A percentile compares a stretch with the other conserved stretches of the same genome.
These are phyloP conservation scores for Aspidiotus rigidus DNA, from an alignment of 2,888 invertebrate species.

Conservation along the genomic window DNA sequence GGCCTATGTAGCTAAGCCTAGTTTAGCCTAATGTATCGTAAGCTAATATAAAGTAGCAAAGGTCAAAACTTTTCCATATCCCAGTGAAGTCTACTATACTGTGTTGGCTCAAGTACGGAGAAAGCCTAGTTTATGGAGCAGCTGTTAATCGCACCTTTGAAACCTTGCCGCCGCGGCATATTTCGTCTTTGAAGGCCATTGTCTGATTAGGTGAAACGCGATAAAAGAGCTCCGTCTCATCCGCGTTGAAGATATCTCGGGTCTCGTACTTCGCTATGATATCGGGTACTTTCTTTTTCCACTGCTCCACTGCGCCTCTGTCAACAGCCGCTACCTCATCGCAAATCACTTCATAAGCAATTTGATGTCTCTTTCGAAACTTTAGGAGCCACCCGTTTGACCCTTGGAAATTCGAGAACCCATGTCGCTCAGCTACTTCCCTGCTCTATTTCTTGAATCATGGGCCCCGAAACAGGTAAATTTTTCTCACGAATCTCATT, in stretches of 20 bases:
- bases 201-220: not conserved
- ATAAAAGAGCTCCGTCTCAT: not conserved
- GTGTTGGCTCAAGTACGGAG: no score
- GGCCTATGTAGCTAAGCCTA: no score
- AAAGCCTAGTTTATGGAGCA: no score
- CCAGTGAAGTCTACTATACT: no score
- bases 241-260: no score
- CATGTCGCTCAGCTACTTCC: not conserved
- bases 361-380: not conserved
- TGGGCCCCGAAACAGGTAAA: not conserved
- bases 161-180: no score
- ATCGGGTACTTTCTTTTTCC: not conserved
- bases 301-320: not conserved
- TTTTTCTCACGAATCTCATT: not conserved
- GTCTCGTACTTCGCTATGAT: not conserved
- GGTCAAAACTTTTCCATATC: no score
- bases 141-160: no score
- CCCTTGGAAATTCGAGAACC: not conserved
- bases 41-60: no score
- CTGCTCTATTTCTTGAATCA: not conserved
- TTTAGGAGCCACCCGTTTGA: not conserved
- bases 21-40: no score
- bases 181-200: no score
- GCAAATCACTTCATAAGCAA: not conserved
- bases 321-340: not conserved